These are phyloP conservation scores for Hyles lineata DNA, from an alignment of 2,888 invertebrate species.

Conservation along the genomic window DNA sequence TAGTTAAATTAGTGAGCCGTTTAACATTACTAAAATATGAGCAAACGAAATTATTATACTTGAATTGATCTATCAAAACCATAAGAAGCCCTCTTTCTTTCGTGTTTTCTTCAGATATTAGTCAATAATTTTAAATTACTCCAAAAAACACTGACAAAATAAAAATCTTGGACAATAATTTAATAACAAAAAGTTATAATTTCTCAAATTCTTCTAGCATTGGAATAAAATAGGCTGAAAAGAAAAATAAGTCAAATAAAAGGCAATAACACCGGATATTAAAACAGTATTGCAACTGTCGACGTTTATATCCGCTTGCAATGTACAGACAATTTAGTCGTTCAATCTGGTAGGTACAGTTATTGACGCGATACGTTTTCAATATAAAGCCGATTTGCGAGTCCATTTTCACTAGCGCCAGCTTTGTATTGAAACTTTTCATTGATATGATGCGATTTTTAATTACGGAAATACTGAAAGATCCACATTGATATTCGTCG, in stretches of 20 bases:
- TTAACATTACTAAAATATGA: too few relatives aligned
- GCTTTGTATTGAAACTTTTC: not conserved
- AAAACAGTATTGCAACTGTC: not conserved
- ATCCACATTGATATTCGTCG: not conserved
- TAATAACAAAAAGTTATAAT: too few relatives aligned
- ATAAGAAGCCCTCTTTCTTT: too few relatives aligned
- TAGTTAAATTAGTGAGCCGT: too few relatives aligned
- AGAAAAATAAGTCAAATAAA: not conserved
- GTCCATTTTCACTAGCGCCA: not conserved
- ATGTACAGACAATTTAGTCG: not conserved
- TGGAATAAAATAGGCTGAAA: not conserved
- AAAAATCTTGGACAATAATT: too few relatives aligned
- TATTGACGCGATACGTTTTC: constrained; percentile 13
- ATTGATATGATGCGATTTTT: not conserved
- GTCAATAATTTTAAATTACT: too few relatives aligned
- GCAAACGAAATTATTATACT: too few relatives aligned
- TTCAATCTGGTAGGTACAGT: not conserved
- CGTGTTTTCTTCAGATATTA: too few relatives aligned
- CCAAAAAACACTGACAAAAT: too few relatives aligned
- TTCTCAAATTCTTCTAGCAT: too few relatives aligned
- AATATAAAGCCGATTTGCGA: not conserved
- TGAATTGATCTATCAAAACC: too few relatives aligned
- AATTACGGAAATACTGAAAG: not conserved
- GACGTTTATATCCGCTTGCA: not conserved
- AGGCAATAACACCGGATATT: not conserved